Evolutionary conservation across 2,888 invertebrate species (phyloP).

Genomic region (Drosophila kuntzei): DNA sequence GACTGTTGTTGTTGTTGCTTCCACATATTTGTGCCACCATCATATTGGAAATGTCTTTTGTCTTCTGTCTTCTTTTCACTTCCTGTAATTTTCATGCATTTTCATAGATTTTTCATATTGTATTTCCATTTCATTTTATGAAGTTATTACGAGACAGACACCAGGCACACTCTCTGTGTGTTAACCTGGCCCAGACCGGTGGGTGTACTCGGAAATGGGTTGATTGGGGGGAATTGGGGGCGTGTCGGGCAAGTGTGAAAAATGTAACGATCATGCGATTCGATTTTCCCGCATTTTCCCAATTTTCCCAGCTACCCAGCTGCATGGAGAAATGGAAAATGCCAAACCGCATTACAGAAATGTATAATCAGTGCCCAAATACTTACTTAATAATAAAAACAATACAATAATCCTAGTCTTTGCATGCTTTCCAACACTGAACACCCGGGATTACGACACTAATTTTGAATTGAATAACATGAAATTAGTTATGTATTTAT

Average conservation of each 20-base stretch:
- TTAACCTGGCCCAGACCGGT: constrained; percentile 28
- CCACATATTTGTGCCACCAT: constrained; percentile 37
- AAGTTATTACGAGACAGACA: constrained; percentile 72
- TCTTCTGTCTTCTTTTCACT: constrained; percentile 18
- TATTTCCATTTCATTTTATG: constrained; percentile 70
- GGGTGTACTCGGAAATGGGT: constrained; percentile 71
- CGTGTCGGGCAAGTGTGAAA: constrained; percentile 71
- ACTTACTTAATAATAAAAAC: background rate
- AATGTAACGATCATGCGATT: constrained; percentile 55
- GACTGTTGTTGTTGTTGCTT: constrained; percentile 19
- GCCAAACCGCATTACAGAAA: constrained; percentile 26
- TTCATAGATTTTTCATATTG: constrained; percentile 46
- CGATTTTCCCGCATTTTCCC: constrained; percentile 17
- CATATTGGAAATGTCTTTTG: constrained; percentile 9
- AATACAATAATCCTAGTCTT: background rate
- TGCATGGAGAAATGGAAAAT: constrained; percentile 21
- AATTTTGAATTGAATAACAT: constrained; percentile 3
- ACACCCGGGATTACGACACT: constrained; percentile 2
- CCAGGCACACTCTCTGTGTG: background rate
- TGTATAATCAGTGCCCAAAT: constrained; percentile 36
- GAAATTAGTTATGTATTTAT: constrained; percentile 8
- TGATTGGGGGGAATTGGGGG: too few relatives aligned
- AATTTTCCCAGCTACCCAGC: constrained; percentile 11
- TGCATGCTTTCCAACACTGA: constrained; percentile 5
- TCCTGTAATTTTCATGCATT: constrained; percentile 45